Percentiles rank a stretch among this genome's conserved stretches.
Evolutionary conservation across 2,797 vertebrate species (phyloP).

Genomic region (Cynopterus sphinx): DNA sequence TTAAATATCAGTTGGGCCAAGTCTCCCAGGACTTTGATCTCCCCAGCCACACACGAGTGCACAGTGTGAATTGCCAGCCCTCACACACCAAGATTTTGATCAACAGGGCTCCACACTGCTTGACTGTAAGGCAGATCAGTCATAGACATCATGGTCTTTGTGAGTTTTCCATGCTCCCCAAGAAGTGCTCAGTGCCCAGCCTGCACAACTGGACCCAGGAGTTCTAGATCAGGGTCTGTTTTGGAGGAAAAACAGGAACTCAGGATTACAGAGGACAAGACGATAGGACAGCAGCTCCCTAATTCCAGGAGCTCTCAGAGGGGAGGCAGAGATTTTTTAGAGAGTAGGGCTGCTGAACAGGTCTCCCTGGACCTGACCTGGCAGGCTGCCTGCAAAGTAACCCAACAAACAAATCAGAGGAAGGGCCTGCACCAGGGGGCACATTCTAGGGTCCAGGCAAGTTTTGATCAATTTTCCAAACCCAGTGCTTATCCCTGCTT

Average conservation of each 20-base stretch:
- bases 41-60: fast-evolving
- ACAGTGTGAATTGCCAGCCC: too few relatives aligned
- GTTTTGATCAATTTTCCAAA: background rate
- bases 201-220: background rate
- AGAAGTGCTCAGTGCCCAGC: background rate
- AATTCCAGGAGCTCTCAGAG: background rate
- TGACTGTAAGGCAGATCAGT: fast-evolving
- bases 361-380: background rate
- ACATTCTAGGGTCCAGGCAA: background rate
- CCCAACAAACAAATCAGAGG: background rate
- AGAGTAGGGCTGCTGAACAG: background rate
- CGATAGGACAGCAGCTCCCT: background rate
- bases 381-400: background rate
- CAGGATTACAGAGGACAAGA: fast-evolving
- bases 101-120: background rate
- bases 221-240: background rate
- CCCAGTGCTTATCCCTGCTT: background rate
- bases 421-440: background rate
- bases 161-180: too few relatives aligned
- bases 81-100: fast-evolving
- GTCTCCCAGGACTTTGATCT: background rate
- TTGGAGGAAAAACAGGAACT: background rate
- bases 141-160: too few relatives aligned
- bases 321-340: background rate
- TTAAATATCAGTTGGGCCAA: too few relatives aligned